Percentiles rank a stretch among this genome's conserved stretches.
These are phyloP conservation scores for Rana temporaria DNA, from an alignment of 2,113 vertebrate genomes.

Conservation along the genomic window DNA sequence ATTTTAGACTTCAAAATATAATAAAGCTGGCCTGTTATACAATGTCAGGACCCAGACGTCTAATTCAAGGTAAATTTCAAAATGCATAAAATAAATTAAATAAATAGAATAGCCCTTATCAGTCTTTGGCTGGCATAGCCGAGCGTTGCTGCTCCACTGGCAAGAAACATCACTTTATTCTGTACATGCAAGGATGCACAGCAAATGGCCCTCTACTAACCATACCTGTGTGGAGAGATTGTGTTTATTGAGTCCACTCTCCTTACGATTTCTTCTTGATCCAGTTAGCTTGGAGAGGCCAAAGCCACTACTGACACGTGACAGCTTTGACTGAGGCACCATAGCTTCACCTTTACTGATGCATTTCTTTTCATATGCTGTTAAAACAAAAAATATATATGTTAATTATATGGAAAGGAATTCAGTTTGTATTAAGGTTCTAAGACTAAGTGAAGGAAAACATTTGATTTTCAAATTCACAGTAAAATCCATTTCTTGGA, in stretches of 20 bases:
- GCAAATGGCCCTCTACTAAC: neutral
- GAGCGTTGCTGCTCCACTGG: no score
- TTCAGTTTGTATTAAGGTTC: neutral
- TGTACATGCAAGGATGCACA: neutral
- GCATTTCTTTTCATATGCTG: constrained; percentile 95
- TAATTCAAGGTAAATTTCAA: no score
- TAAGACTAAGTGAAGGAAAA: neutral
- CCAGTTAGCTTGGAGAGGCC: constrained; percentile 97
- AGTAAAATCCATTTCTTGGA: no score
- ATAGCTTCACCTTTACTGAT: constrained; percentile 91
- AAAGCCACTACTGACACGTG: constrained; percentile 95
- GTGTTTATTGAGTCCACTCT: constrained; percentile 92
- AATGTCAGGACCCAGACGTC: no score
- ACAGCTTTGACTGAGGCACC: constrained; percentile 92
- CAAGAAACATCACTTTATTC: no score
- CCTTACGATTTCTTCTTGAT: constrained; percentile 91
- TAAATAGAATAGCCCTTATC: no score
- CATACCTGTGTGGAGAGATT: constrained; percentile 92
- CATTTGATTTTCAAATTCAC: no score
- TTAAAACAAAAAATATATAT: constrained; percentile 35
- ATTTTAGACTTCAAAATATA: no score
- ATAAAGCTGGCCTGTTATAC: no score
- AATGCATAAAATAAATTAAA: no score
- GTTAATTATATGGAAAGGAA: neutral
- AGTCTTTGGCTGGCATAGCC: no score